Conservation (phyloP, 2,113 vertebrate species). For the Corythoichthys haematopterus region DNA sequence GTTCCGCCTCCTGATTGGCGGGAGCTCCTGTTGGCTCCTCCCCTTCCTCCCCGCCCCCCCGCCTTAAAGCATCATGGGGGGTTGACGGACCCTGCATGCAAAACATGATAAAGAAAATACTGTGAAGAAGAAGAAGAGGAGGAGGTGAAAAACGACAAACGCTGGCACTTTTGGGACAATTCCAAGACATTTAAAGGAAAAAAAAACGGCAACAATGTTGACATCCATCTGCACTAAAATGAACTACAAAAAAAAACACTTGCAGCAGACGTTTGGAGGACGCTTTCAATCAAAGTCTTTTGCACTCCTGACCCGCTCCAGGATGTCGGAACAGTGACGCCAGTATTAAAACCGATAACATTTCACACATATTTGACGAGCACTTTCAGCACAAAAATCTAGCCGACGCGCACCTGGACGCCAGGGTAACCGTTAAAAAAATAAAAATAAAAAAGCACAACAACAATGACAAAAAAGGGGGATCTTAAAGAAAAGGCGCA, state of each 20-base stretch:
- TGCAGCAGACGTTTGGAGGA: slow-evolving; percentile 55
- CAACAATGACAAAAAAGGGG: background rate
- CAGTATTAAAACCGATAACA: slow-evolving; percentile 59
- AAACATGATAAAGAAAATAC: slow-evolving; percentile 70
- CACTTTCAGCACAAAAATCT: slow-evolving; percentile 63
- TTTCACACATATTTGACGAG: slow-evolving; percentile 30
- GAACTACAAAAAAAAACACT: slow-evolving; percentile 5
- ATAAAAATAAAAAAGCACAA: slow-evolving; percentile 57
- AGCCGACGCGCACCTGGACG: slow-evolving; percentile 37
- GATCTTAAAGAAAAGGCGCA: background rate
- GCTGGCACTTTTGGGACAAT: slow-evolving; percentile 69
- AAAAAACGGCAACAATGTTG: slow-evolving; percentile 11
- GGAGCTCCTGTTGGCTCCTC: slow-evolving; percentile 70
- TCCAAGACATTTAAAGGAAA: slow-evolving; percentile 22
- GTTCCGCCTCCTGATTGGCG: slow-evolving; percentile 27
- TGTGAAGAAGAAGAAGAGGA: slow-evolving; percentile 85
- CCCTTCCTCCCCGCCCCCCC: slow-evolving; percentile 81
- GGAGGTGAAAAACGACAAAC: slow-evolving; percentile 48
- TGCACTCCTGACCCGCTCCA: slow-evolving; percentile 48
- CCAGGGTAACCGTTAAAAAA: slow-evolving; percentile 29
- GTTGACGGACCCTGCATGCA: slow-evolving; percentile 84
- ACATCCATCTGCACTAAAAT: slow-evolving; percentile 5
- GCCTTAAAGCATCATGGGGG: slow-evolving; percentile 97
- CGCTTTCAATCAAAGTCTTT: slow-evolving; percentile 13
- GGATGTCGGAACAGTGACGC: slow-evolving; percentile 35